phyloP scores from a whole-genome alignment of 92 coral and sea anemone genomes.

The Plumapathes pennacea region DNA sequence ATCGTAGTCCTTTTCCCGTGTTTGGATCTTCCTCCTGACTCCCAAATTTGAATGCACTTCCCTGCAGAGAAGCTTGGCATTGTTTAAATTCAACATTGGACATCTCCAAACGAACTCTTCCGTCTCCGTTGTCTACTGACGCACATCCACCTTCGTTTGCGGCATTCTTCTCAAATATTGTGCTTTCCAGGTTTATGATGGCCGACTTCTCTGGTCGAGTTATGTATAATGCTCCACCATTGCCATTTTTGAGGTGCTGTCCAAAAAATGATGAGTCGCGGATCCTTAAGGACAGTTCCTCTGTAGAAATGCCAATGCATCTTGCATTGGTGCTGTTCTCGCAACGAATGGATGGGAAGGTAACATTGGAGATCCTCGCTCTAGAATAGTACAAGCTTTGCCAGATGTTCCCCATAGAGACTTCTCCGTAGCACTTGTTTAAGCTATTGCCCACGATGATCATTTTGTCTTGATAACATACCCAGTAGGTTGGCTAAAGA shows the following conservation, averaged over 20 bases:
- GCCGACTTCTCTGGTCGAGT: not conserved
- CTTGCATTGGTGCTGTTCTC: not conserved
- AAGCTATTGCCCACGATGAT: not conserved
- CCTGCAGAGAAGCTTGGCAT: not conserved
- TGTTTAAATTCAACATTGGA: not conserved
- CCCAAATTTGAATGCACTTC: constrained; percentile 4
- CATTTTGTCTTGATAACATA: not conserved
- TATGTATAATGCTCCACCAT: constrained; percentile 4
- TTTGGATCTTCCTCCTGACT: not conserved
- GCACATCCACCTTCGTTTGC: constrained; percentile 14
- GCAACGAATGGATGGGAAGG: not conserved
- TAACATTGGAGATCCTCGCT: not conserved
- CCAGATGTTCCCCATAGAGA: too few relatives aligned
- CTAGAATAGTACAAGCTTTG: constrained; percentile 4
- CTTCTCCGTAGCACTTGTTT: too few relatives aligned
- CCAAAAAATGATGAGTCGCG: not conserved
- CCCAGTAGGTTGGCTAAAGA: not conserved
- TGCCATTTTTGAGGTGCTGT: not conserved
- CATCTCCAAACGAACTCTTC: not conserved
- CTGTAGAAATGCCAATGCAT: constrained; percentile 4
- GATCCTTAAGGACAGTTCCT: not conserved
- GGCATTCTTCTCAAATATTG: not conserved
- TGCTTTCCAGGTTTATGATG: not conserved
- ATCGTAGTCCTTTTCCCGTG: not conserved
- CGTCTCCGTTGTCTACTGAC: not conserved